Evolutionary conservation across 1,140 invertebrate genomes (phyloP).

Genomic region (Trichonephila inaurata): DNA sequence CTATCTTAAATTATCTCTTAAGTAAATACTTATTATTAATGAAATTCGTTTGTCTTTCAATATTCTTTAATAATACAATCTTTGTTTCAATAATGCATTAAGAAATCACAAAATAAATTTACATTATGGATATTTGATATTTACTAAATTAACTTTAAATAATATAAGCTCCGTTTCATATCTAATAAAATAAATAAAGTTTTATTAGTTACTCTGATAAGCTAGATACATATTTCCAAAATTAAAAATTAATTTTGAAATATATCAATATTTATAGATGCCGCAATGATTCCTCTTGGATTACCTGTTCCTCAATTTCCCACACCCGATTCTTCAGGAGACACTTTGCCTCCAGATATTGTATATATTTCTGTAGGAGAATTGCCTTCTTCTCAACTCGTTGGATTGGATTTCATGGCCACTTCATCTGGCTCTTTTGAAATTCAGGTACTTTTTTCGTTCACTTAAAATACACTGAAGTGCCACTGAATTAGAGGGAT

Average conservation of each 20-base stretch:
- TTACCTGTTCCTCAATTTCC: slow-evolving; percentile 5
- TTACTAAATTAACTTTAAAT: neutral
- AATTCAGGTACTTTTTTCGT: slow-evolving; percentile 42
- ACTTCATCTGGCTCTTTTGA: neutral
- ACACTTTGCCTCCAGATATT: neutral
- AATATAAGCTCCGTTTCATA: too few species aligned
- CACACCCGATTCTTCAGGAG: neutral
- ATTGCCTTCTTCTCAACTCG: neutral
- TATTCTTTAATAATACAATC: too few species aligned
- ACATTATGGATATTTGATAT: too few species aligned
- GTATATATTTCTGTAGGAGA: neutral
- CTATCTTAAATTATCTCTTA: too few species aligned
- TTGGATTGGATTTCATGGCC: slow-evolving; percentile 18
- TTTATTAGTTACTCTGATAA: neutral
- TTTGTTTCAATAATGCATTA: too few species aligned
- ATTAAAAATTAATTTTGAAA: too few species aligned
- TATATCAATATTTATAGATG: neutral
- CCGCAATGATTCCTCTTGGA: neutral
- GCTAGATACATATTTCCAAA: too few species aligned
- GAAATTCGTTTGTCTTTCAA: too few species aligned
- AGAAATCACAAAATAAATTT: too few species aligned
- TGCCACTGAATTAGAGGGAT: too few species aligned
- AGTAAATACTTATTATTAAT: too few species aligned
- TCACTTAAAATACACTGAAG: too few species aligned
- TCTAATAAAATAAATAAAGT: neutral